Conservation (phyloP, 1,140 invertebrate genomes). For the Melanaphis sacchari region DNA sequence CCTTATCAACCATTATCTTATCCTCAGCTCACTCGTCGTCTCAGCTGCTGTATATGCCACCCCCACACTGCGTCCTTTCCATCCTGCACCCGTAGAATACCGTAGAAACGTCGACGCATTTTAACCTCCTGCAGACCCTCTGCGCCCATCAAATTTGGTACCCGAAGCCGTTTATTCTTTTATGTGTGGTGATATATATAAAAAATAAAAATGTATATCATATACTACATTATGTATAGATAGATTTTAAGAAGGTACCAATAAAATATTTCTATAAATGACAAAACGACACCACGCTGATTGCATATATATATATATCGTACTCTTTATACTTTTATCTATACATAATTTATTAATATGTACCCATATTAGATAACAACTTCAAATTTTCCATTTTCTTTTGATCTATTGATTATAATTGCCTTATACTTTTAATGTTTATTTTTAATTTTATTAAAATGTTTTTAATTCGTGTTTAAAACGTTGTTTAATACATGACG, state of each 20-base stretch:
- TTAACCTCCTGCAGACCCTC: neutral
- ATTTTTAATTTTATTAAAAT: too few species aligned
- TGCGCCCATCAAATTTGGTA: neutral
- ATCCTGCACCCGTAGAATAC: neutral
- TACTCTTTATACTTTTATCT: too few species aligned
- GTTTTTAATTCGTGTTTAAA: too few species aligned
- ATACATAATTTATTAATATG: too few species aligned
- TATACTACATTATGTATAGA: neutral
- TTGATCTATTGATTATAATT: neutral
- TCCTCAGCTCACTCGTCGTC: constrained; percentile 32
- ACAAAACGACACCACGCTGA: too few species aligned
- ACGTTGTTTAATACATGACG: neutral
- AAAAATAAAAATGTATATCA: neutral
- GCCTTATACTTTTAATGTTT: neutral
- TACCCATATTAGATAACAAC: neutral
- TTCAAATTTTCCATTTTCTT: neutral
- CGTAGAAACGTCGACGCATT: neutral
- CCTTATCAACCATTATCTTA: constrained; percentile 34
- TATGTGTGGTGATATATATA: neutral
- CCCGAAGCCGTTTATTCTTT: neutral
- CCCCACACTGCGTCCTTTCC: neutral
- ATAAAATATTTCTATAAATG: too few species aligned
- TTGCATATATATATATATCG: too few species aligned
- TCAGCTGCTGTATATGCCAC: constrained; percentile 21
- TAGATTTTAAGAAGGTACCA: too few species aligned